Evolutionary conservation across 2,113 vertebrate species (phyloP).

Genomic region (Cryptotis parvus): DNA sequence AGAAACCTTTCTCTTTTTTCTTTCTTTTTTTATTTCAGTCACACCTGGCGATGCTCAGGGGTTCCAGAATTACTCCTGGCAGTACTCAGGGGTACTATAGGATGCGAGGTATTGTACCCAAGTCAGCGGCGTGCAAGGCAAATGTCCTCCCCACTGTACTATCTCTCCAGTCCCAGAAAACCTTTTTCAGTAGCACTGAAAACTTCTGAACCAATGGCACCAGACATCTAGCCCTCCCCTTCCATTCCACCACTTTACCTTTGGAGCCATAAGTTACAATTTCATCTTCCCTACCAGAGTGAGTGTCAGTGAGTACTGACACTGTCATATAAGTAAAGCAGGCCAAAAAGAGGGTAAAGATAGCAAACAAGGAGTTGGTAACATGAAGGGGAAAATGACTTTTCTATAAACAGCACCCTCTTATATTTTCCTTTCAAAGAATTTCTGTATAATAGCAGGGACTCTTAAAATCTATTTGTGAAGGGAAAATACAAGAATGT

Average conservation of each 20-base stretch:
- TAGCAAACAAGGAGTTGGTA: slow-evolving; percentile 50
- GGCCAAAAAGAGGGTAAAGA: not conserved
- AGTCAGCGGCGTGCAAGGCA: too few relatives aligned
- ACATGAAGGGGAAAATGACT: slow-evolving; percentile 7
- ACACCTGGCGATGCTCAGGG: too few relatives aligned
- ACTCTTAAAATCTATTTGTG: slow-evolving; percentile 68
- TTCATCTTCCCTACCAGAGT: slow-evolving; percentile 2
- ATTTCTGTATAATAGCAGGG: slow-evolving; percentile 58
- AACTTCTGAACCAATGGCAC: not conserved
- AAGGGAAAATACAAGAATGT: slow-evolving; percentile 63
- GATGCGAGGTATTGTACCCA: too few relatives aligned
- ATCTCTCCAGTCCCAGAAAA: too few relatives aligned
- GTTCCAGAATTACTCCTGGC: too few relatives aligned
- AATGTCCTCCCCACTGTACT: too few relatives aligned
- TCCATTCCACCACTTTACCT: not conserved
- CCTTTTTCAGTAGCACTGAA: not conserved
- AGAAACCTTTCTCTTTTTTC: too few relatives aligned
- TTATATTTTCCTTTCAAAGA: slow-evolving; percentile 73
- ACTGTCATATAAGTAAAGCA: slow-evolving; percentile 63
- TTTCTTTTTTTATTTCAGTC: too few relatives aligned
- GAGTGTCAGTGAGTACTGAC: slow-evolving; percentile 46
- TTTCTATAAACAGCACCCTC: slow-evolving; percentile 60
- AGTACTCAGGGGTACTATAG: too few relatives aligned
- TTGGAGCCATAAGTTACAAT: not conserved
- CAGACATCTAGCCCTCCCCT: not conserved